Evolutionary conservation across 2,113 vertebrate species (phyloP), one percentile per base, ranked within the genome.

Genomic region (Tragelaphus strepsiceros): DNA sequence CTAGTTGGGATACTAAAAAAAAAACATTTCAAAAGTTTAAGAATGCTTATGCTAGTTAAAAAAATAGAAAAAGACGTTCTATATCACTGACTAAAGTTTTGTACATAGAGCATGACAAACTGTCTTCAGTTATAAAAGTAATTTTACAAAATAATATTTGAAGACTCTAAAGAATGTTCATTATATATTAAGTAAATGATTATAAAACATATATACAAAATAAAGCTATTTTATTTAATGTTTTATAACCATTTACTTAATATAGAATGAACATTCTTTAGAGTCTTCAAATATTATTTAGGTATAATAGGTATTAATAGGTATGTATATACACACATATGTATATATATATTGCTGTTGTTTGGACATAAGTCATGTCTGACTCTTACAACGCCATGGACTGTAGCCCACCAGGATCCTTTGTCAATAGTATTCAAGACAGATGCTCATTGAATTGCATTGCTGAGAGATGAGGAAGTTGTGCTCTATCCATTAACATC

Each of bases 91-190:
- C 21, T 94, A 35, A 82, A 92, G 49, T 78, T 96, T 7, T 94
- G 0, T 67, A 2, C 81, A 30, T 21, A 82, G 19, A 46, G 35
- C 2, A 86, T 30, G 12, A n/a, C 53, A 74, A 93, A 28, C 49
- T 92, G 7, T 84, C n/a, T 92, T 12, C 5, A 30, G 32, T 78
- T 88, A 11, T 35, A 77, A 93, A 78, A 30, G 10, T 9, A 90
- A 81, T 78, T 85, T 83, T 51, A 80, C 0, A 88, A 87, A 88
- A 62, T 19, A 78, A 85, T 94, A 15, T 26, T 74, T 90, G 17
- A 85, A 53, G 10, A 61, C 4, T 92, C 30, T 58, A 46, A 85
- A 91, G 22, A 2, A 49, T 67, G 5, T 21, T 84, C 3, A 77
- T 62, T 2, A 43, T 80, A 54, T 53, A 87, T 80, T 54, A 92